Percentiles rank a stretch among this genome's conserved stretches.
phyloP scores from a whole-genome alignment of 2,888 invertebrate species.

The Drosophila hamatofila region DNA sequence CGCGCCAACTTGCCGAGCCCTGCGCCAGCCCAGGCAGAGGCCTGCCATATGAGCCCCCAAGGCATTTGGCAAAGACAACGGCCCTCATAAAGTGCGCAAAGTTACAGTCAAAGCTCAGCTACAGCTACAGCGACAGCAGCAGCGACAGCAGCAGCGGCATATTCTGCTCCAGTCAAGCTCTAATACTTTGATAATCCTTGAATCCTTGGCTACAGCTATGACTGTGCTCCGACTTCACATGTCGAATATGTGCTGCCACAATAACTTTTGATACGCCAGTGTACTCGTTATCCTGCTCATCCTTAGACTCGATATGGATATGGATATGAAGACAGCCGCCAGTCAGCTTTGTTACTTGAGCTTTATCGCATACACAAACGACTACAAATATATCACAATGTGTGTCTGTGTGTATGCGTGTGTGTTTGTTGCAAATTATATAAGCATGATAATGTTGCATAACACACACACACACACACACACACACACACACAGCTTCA shows the following conservation, averaged over 20 bases:
- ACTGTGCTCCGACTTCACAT: conserved; percentile 26
- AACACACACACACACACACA: conserved; percentile 34
- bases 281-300: conserved; percentile 45
- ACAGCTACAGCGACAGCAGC: conserved; percentile 7
- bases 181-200: conserved; percentile 79
- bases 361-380: conserved; percentile 63
- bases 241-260: conserved; percentile 61
- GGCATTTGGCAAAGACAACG: conserved; percentile 68
- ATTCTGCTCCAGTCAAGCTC: conserved; percentile 37
- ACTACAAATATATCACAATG: conserved; percentile 30
- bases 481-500: not conserved
- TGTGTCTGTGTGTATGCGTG: not conserved
- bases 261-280: conserved; percentile 74
- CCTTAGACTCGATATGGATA: conserved; percentile 36
- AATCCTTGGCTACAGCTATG: conserved; percentile 46
- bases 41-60: conserved; percentile 61
- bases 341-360: conserved; percentile 78
- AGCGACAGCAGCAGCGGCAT: conserved; percentile 1
- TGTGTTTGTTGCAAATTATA: conserved; percentile 63
- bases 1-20: conserved; percentile 62
- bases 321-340: conserved; percentile 49
- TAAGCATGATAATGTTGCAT: conserved; percentile 73
- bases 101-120: conserved; percentile 67
- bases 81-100: conserved; percentile 76
- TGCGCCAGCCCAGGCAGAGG: not conserved